These are phyloP conservation scores for Diuraphis noxia DNA, from an alignment of 1,140 invertebrate species.

Conservation along the genomic window DNA sequence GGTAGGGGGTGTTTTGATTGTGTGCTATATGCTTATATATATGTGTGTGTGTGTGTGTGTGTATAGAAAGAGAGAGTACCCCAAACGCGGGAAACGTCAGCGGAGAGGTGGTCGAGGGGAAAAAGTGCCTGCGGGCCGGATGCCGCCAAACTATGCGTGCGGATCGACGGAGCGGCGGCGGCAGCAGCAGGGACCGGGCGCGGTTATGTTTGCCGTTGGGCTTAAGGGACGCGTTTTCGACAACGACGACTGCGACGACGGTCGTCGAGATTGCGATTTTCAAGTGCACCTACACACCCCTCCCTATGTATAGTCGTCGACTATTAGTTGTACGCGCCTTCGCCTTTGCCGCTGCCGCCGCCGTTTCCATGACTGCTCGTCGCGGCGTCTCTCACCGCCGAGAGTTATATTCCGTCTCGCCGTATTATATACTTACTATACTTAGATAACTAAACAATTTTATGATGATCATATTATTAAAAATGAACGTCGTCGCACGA, in stretches of 20 bases:
- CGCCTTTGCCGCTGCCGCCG: constrained; percentile 2
- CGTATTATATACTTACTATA: not conserved
- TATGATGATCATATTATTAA: not conserved
- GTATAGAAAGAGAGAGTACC: constrained; percentile 26
- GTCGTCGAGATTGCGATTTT: constrained; percentile 50
- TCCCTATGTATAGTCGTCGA: not conserved
- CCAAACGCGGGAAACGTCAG: not conserved
- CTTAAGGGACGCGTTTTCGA: constrained; percentile 51
- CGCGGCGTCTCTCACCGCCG: not conserved
- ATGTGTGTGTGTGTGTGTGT: no score
- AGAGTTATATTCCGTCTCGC: not conserved
- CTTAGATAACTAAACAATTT: not conserved
- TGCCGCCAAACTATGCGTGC: constrained; percentile 37
- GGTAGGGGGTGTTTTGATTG: constrained; percentile 46
- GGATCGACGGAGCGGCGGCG: not conserved
- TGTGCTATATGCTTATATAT: no score
- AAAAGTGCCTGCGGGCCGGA: constrained; percentile 47
- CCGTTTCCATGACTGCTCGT: constrained; percentile 43
- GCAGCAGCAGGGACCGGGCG: constrained; percentile 4
- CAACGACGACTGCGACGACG: constrained; percentile 37
- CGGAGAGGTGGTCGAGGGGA: not conserved
- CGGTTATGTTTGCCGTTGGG: constrained; percentile 51
- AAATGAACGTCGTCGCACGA: not conserved
- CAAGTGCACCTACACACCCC: constrained; percentile 25
- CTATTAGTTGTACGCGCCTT: constrained; percentile 22